Evolutionary conservation across 1,140 invertebrate species (phyloP), one percentile per base, ranked within the genome.

Genomic region (Cardiocondyla obscurior): DNA sequence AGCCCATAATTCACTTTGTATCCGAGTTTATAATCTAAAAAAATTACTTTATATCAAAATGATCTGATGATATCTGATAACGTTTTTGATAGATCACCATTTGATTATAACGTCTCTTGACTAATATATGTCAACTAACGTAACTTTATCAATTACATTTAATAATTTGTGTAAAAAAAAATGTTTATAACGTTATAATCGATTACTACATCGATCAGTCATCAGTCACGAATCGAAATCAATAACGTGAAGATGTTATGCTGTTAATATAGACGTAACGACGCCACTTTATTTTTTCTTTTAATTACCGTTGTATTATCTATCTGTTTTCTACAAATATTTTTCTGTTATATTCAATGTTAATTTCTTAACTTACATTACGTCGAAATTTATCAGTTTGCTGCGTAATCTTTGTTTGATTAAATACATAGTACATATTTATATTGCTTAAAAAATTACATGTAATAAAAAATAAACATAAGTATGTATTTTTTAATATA

Each of bases 1-100:
- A 84, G 55, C 73, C 83, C 90, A 90, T 90, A 46, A 55, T 87
- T 81, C 22, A 19, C 19, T 70, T 58, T 60, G 51, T 36, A 36
- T 14, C 8, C n/a, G 2, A 49, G 51, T 76, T n/a, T 25, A 12
- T 19, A 7, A 6, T 73, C 19, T 22, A 14, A 3, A 49, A 33
- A 76, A 62, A 76, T 64, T 3, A 1, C 30, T 51, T 33, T 12
- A 16, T 7, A 28, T 73, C 30, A 1, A 36, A 77, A 16, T 30
- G 30, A n/a, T n/a, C n/a, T n/a, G n/a, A n/a, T n/a, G n/a, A 19
- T 36, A 8, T 22, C 10, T 19, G 19, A 65, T 55, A 42, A 8
- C 8, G 8, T 25, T 62, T 60, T 62, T 36, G 39, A 30, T 60
- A 46, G 12, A 49, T 64, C 58, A 28, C n/a, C 64, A 64, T 44